Evolutionary conservation across 2,888 invertebrate species (phyloP), one percentile per base, ranked within the genome.

Genomic region (Macrosiphum euphorbiae): DNA sequence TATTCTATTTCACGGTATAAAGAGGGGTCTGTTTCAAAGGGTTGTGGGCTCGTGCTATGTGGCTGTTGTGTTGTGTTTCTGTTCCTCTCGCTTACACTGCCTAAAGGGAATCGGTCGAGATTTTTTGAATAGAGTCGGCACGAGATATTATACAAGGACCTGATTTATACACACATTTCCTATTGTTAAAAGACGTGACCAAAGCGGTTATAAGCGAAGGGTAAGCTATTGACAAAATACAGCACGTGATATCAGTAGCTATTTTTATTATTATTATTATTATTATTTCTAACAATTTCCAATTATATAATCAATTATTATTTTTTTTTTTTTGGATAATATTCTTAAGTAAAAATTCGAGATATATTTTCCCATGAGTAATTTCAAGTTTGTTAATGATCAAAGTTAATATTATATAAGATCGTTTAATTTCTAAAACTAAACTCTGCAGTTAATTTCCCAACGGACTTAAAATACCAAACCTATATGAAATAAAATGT

Each of bases 141-240:
- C 86, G 90, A 90, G 90, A 94, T 58, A 88, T 78, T 84, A 88
- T 88, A 93, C 88, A 86, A 88, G 58, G 52, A 90, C 90, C 90
- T 86, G 85, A 90, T 94, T 94, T 85, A 90, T 94, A 94, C 20
- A 90, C 92, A 88, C 47, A 84, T 61, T 92, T 67, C n/a, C 52
- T 88, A n/a, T 92, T 92, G 92, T 92, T 44, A 88, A 78, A 28
- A 78, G 41, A 92, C 78, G 78, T 92, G 88, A 92, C 88, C 88
- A 88, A 88, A 88, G 41, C 92, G 78, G 52, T 67, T 78, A 50
- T 26, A 92, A 52, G 50, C 92, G 88, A 78, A 88, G 52, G 67
- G 92, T 52, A 50, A 67, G 7, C 86, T 78, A 87, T 92, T 87
- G 87, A 87, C 41, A 67, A 67, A 85, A 44, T 91, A 67, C 44